Base-by-base conservation (phyloP, 2,888 invertebrate genomes). In the Tetrapedia diversipes region DNA sequence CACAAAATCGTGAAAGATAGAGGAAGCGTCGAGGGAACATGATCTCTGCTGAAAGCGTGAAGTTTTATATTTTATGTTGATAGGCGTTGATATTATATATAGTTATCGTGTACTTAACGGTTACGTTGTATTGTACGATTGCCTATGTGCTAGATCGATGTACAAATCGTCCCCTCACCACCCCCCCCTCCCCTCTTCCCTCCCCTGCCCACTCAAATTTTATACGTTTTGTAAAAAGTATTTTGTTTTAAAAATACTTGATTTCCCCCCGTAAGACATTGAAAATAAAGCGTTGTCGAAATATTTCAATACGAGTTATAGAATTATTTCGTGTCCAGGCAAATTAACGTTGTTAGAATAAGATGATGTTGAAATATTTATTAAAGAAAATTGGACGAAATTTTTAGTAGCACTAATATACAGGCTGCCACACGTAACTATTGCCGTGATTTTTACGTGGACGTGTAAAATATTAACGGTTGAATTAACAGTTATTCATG, bases 231-330 rank as follows among this genome's bases (percentile, higher is more conserved):
- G 84, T 84, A 66, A 84, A 79, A 79, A 90, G 91, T 91, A 91
- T 91, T 91, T 91, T 91, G 91, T 91, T 91, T 90, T 91, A 91
- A 89, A 91, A 91, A 91, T 91, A 91, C 91, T 90, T 90, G 79
- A 80, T 82, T 85, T 76, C 56, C 71, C 39, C 53, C 60, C 53
- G 41, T 76, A 80, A 57, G 67, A 79, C 67, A 78, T 74, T 68
- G 64, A 83, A n/a, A n/a, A 83, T 82, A 82, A 82, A 80, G 53
- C 53, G 61, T 65, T 59, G 54, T 80, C 68, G 41, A 41, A 59
- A 81, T 77, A 81, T 47, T 63, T 75, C 34, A 43, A 24, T 49
- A 29, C 14, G 22, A 11, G 2, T 29, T 4, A 4, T 3, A 37
- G 19, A 57, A 41, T 65, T n/a, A 65, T 49, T 66, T 53, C 7